phyloP scores from a whole-genome alignment of 2,113 vertebrate genomes.

The Brachyistius frenatus region DNA sequence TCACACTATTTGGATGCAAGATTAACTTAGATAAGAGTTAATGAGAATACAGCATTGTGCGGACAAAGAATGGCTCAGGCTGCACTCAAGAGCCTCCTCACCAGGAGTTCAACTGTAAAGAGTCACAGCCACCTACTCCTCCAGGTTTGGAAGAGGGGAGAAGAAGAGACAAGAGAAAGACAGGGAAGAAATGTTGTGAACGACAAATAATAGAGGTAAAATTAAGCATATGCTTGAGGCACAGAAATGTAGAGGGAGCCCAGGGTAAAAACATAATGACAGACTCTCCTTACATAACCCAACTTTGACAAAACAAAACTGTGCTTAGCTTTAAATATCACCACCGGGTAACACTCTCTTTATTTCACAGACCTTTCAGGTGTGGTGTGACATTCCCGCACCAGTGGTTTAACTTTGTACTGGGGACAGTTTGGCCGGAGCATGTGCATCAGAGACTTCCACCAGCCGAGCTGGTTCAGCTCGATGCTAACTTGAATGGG shows the following conservation, averaged over 20 bases:
- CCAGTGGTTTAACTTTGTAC: too few relatives aligned
- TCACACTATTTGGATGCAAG: constrained; percentile 83
- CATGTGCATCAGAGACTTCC: too few relatives aligned
- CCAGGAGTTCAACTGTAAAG: constrained; percentile 78
- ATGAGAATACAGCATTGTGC: constrained; percentile 85
- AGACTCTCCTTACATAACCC: constrained; percentile 11
- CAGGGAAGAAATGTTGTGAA: not conserved
- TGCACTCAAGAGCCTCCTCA: constrained; percentile 77
- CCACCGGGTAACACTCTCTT: too few relatives aligned
- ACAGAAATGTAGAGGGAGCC: not conserved
- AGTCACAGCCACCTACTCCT: constrained; percentile 52
- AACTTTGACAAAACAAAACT: constrained; percentile 1
- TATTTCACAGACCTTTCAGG: too few relatives aligned
- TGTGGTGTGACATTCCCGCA: too few relatives aligned
- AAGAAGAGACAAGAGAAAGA: constrained; percentile 24
- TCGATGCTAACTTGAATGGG: too few relatives aligned
- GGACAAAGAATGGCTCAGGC: constrained; percentile 75
- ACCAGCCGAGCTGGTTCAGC: too few relatives aligned
- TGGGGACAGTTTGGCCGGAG: too few relatives aligned
- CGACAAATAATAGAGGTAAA: constrained; percentile 26
- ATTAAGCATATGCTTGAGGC: constrained; percentile 11
- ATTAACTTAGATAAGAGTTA: constrained; percentile 89
- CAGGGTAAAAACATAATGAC: constrained; percentile 28
- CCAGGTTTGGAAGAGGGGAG: constrained; percentile 45
- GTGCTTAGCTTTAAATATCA: not conserved